Conservation (phyloP, 23 tunicate genomes). For the Ciona savignyi region DNA sequence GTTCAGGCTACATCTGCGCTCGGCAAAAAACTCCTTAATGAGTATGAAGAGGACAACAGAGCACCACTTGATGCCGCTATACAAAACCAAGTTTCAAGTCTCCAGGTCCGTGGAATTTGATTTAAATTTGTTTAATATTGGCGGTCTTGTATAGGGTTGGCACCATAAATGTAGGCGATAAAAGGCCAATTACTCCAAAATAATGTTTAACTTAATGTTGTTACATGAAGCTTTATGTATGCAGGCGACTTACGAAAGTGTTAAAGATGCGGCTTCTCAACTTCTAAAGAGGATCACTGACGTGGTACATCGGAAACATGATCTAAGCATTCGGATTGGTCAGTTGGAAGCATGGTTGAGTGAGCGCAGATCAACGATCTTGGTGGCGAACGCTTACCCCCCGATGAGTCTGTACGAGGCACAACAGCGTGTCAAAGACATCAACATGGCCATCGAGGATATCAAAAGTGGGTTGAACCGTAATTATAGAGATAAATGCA, state of each 20-base stretch:
- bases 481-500: too few relatives aligned
- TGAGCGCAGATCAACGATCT: conserved; percentile 39
- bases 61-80: conserved; percentile 37
- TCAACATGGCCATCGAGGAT: conserved; percentile 39
- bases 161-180: too few relatives aligned
- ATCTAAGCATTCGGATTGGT: conserved; percentile 47
- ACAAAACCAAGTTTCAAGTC: conserved; percentile 31
- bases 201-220: background rate
- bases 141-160: background rate
- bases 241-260: conserved; percentile 78
- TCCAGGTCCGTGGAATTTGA: conserved; percentile 45
- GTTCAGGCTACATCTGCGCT: conserved; percentile 19
- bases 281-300: conserved; percentile 35
- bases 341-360: conserved; percentile 59
- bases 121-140: too few relatives aligned
- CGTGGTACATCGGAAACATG: conserved; percentile 42
- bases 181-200: too few relatives aligned
- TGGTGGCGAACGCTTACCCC: conserved; percentile 24
- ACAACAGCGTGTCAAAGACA: conserved; percentile 32
- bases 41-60: conserved; percentile 44
- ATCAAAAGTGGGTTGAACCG: conserved; percentile 32
- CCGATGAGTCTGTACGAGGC: conserved; percentile 53
- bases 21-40: conserved; percentile 30
- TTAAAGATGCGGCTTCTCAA: conserved; percentile 46
- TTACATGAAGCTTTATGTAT: background rate